These are phyloP conservation scores for Drosophila subpulchrella DNA, from an alignment of 1,140 invertebrate species.

Conservation along the genomic window DNA sequence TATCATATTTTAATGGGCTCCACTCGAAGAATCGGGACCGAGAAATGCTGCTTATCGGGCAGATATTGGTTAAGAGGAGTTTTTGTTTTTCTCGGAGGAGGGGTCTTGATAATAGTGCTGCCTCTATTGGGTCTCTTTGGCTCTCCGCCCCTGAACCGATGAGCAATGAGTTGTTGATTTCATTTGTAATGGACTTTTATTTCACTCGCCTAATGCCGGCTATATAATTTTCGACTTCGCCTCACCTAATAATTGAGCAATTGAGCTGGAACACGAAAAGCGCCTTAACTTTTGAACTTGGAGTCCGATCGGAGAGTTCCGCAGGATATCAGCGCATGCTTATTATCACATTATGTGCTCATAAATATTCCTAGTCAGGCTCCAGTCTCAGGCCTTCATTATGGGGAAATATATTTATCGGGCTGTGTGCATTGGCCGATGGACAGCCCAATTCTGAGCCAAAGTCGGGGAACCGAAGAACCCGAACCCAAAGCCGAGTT, in stretches of 20 bases:
- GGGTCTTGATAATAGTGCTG: conserved; percentile 55
- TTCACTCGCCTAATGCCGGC: conserved; percentile 72
- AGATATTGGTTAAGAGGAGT: conserved; percentile 19
- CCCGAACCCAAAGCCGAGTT: conserved; percentile 23
- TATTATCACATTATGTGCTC: conserved; percentile 79
- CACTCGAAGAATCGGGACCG: conserved; percentile 58
- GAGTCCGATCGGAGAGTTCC: conserved; percentile 53
- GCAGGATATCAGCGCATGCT: conserved; percentile 80
- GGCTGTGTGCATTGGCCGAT: conserved; percentile 32
- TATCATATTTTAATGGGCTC: conserved; percentile 84
- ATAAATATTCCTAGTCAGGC: conserved; percentile 76
- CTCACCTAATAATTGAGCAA: conserved; percentile 79
- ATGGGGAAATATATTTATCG: conserved; percentile 59
- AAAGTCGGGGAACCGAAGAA: neutral
- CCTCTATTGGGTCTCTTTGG: conserved; percentile 43
- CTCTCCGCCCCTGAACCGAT: conserved; percentile 46
- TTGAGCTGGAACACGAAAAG: conserved; percentile 80
- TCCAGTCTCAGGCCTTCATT: conserved; percentile 56
- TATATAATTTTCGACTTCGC: conserved; percentile 67
- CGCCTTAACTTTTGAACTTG: conserved; percentile 80
- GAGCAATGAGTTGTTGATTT: conserved; percentile 83
- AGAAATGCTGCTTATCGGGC: conserved; percentile 73
- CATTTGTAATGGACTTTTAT: conserved; percentile 83
- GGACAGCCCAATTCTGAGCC: conserved; percentile 40
- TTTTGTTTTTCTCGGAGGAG: neutral